A percentile compares a stretch with the other conserved stretches of the same genome.
phyloP scores from a whole-genome alignment of 2,113 vertebrate genomes.

The Festucalex cinctus region DNA sequence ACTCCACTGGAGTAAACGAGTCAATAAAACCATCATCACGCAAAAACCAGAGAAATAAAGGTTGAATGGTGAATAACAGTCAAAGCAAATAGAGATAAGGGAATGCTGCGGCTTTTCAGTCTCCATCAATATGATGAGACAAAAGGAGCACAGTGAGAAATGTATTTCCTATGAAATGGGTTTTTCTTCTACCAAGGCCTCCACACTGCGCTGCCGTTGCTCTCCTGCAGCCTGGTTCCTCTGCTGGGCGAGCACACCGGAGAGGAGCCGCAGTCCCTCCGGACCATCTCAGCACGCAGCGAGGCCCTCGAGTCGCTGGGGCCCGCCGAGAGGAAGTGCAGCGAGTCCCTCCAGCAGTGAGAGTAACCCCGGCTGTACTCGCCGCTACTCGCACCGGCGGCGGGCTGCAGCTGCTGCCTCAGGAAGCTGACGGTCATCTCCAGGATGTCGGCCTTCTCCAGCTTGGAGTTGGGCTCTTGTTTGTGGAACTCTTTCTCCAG shows the following conservation, averaged over 20 bases:
- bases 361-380: conserved; percentile 75
- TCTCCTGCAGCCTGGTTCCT: conserved; percentile 54
- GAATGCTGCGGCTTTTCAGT: conserved; percentile 35
- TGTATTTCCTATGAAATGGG: conserved; percentile 60
- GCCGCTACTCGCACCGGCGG: conserved; percentile 19
- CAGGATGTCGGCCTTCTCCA: conserved; percentile 83
- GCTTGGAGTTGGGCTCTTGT: conserved; percentile 81
- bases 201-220: conserved; percentile 70
- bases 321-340: conserved; percentile 74
- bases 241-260: conserved; percentile 33
- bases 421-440: conserved; percentile 86
- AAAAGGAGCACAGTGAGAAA: conserved; percentile 57
- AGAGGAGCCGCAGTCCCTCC: conserved; percentile 37
- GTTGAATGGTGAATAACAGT: conserved; percentile 28
- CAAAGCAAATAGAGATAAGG: conserved; percentile 49
- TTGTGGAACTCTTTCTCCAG: conserved; percentile 83
- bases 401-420: conserved; percentile 72
- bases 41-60: conserved; percentile 40
- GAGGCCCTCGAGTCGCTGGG: conserved; percentile 53
- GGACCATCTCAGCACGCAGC: conserved; percentile 38
- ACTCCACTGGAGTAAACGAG: conserved; percentile 76
- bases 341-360: conserved; percentile 76
- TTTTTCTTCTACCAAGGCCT: conserved; percentile 83
- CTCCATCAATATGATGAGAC: conserved; percentile 76
- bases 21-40: conserved; percentile 47